A percentile compares a stretch with the other conserved stretches of the same genome.
phyloP scores from a whole-genome alignment of 2,113 vertebrate genomes.

The Rostratula benghalensis region DNA sequence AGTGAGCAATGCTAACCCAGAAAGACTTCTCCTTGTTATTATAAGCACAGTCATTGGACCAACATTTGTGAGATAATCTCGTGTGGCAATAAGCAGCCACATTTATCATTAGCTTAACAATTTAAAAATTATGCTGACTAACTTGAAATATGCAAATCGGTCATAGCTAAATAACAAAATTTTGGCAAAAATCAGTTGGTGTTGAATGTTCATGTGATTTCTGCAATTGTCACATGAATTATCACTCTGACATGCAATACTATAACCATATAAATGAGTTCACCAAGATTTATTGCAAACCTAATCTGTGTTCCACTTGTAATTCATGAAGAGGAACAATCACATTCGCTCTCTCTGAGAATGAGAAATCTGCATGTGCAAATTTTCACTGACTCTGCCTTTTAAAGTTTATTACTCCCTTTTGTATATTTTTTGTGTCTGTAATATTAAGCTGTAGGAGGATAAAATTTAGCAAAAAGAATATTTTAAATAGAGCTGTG shows the following conservation, averaged over 20 bases:
- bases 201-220: constrained; percentile 3
- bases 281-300: constrained; percentile 40
- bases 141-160: not conserved
- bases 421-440: not conserved
- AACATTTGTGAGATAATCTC: not conserved
- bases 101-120: constrained; percentile 30
- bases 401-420: constrained; percentile 24
- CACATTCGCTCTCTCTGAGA: not conserved
- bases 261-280: constrained; percentile 41
- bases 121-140: constrained; percentile 25
- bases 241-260: not conserved
- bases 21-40: not conserved
- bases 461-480: not conserved
- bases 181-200: constrained; percentile 26
- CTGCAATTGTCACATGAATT: constrained; percentile 25
- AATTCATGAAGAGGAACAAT: constrained; percentile 57
- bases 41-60: not conserved
- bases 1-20: not conserved
- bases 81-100: not conserved
- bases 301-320: constrained; percentile 37
- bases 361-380: constrained; percentile 30
- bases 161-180: not conserved
- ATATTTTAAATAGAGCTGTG: not conserved
- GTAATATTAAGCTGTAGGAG: not conserved
- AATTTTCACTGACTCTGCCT: constrained; percentile 23